Evolutionary conservation across 2,113 vertebrate species (phyloP).

Genomic region (Sorex fumeus): DNA sequence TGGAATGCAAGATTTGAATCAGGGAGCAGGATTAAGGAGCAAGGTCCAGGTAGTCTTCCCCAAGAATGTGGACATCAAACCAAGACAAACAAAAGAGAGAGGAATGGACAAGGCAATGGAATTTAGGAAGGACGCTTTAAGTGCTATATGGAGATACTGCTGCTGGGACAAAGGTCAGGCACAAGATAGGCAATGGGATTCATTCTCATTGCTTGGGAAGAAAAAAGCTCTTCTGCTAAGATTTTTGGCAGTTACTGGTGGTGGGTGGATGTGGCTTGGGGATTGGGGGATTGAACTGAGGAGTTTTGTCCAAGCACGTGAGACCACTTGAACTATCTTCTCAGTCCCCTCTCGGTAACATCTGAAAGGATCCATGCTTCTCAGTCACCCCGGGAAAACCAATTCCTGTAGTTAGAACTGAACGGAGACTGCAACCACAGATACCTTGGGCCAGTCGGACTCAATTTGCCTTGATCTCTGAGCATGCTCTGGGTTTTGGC

Average conservation of each 20-base stretch:
- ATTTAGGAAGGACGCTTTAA: neutral
- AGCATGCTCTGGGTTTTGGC: slow-evolving; percentile 31
- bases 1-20: slow-evolving; percentile 32
- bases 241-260: neutral
- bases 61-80: slow-evolving; percentile 49
- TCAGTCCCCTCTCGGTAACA: neutral
- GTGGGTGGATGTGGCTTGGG: no score
- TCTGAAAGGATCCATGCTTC: neutral
- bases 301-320: no score
- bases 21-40: slow-evolving; percentile 21
- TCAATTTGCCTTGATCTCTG: slow-evolving; percentile 19
- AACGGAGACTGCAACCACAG: neutral
- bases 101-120: neutral
- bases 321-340: neutral
- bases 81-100: neutral
- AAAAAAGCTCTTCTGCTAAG: neutral
- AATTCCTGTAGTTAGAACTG: neutral
- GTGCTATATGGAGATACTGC: neutral
- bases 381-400: neutral
- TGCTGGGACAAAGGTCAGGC: neutral
- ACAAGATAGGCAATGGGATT: neutral
- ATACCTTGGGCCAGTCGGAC: neutral
- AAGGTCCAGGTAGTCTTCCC: slow-evolving; percentile 38
- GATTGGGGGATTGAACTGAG: no score
- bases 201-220: neutral